These are phyloP conservation scores for Alentia gelatinosa DNA, from an alignment of 2,888 invertebrate species.

Conservation along the genomic window DNA sequence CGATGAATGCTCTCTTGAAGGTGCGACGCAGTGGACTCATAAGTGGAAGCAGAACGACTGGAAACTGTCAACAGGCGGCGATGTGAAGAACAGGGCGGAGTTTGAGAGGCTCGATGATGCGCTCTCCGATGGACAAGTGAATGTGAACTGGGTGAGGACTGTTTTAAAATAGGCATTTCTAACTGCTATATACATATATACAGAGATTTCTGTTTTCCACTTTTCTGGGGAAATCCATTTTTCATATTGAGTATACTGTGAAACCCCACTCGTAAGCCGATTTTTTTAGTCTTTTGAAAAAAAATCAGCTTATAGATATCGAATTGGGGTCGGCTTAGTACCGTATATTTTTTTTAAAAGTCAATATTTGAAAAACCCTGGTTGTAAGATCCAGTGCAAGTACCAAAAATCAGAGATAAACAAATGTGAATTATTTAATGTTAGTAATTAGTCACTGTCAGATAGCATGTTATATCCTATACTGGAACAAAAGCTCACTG, in stretches of 20 bases:
- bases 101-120: conserved; percentile 87
- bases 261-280: too few species aligned
- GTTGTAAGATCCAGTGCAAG: too few species aligned
- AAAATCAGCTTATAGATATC: background rate
- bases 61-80: conserved; percentile 87
- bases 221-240: too few species aligned
- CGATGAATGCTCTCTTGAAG: conserved; percentile 64
- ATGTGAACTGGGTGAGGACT: conserved; percentile 87
- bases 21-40: conserved; percentile 91
- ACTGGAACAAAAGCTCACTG: too few species aligned
- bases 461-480: too few species aligned
- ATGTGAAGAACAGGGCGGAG: conserved; percentile 93
- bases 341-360: too few species aligned
- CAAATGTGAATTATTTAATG: too few species aligned
- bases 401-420: too few species aligned
- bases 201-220: background rate
- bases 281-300: background rate
- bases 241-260: too few species aligned
- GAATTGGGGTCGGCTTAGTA: background rate
- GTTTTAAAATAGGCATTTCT: background rate
- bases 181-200: background rate
- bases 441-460: too few species aligned
- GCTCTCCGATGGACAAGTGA: conserved; percentile 83
- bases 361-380: too few species aligned
- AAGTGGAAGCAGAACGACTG: conserved; percentile 94